Conservation (phyloP, 1,140 invertebrate species). For the Rhynchophorus ferrugineus region DNA sequence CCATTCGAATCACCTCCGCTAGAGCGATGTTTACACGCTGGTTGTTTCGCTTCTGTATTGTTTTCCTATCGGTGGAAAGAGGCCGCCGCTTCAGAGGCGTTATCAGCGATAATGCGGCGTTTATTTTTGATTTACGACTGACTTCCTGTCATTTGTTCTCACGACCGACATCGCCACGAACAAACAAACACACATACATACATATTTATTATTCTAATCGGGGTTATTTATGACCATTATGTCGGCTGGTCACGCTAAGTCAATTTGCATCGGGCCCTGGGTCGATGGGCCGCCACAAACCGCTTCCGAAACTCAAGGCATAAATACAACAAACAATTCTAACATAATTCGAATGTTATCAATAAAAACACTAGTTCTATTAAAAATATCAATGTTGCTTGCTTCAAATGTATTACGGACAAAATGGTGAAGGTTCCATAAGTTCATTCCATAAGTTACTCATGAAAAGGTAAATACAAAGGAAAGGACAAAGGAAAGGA, state of each 20-base stretch:
- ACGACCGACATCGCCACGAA: constrained; percentile 5
- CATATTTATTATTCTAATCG: constrained; percentile 17
- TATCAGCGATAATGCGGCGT: constrained; percentile 8
- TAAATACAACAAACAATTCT: no score
- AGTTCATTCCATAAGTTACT: no score
- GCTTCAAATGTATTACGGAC: no score
- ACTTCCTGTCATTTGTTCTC: constrained; percentile 21
- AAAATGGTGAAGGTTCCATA: no score
- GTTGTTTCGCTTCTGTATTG: no score
- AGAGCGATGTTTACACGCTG: no score
- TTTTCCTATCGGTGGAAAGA: not conserved
- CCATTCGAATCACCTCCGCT: no score
- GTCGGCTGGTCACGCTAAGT: constrained; percentile 15
- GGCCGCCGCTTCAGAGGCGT: not conserved
- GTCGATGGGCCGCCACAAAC: constrained; percentile 3
- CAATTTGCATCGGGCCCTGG: constrained; percentile 18
- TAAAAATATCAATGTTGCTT: no score
- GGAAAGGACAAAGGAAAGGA: no score
- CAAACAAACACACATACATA: constrained; percentile 15
- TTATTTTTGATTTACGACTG: constrained; percentile 17
- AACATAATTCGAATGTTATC: no score
- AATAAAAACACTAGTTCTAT: no score
- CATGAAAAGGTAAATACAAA: no score
- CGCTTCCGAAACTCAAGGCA: constrained; percentile 2
- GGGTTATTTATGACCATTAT: constrained; percentile 18